Conservation (phyloP, 2,888 invertebrate genomes). For the Idaea dimidiata region DNA sequence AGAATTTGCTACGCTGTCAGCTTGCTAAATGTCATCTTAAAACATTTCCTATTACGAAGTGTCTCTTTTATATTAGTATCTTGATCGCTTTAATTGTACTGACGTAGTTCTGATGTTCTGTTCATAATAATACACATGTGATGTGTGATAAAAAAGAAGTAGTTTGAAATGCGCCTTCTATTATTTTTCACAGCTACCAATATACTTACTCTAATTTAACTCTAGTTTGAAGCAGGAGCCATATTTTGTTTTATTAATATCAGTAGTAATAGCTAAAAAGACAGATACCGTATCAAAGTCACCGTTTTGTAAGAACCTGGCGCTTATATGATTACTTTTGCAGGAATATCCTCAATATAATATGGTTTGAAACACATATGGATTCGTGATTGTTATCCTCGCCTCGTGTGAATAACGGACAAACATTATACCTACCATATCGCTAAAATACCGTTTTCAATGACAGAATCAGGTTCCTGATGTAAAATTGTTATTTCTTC, state of each 20-base stretch:
- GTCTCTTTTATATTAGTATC: slow-evolving; percentile 5
- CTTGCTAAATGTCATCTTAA: slow-evolving; percentile 49
- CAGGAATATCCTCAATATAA: background rate
- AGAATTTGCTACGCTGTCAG: slow-evolving; percentile 41
- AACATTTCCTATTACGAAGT: slow-evolving; percentile 30
- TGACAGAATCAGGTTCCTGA: slow-evolving; percentile 61
- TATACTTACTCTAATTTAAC: no score
- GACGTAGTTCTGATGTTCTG: background rate
- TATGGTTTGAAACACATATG: slow-evolving; percentile 54
- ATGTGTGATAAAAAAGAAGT: no score
- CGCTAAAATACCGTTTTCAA: slow-evolving; percentile 65
- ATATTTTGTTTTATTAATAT: no score
- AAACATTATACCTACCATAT: slow-evolving; percentile 33
- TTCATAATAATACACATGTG: background rate
- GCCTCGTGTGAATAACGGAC: slow-evolving; percentile 60
- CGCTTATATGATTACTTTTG: no score
- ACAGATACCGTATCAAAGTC: no score
- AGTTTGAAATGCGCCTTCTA: no score
- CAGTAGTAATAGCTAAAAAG: no score
- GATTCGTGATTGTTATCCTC: slow-evolving; percentile 49
- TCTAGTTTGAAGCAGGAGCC: no score
- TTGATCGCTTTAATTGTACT: background rate
- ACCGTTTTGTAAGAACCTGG: no score
- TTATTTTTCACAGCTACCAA: no score
- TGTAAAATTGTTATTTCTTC: background rate